These are phyloP conservation scores for Desmophyllum pertusum DNA, from an alignment of 92 coral and sea anemone species.

Conservation along the genomic window DNA sequence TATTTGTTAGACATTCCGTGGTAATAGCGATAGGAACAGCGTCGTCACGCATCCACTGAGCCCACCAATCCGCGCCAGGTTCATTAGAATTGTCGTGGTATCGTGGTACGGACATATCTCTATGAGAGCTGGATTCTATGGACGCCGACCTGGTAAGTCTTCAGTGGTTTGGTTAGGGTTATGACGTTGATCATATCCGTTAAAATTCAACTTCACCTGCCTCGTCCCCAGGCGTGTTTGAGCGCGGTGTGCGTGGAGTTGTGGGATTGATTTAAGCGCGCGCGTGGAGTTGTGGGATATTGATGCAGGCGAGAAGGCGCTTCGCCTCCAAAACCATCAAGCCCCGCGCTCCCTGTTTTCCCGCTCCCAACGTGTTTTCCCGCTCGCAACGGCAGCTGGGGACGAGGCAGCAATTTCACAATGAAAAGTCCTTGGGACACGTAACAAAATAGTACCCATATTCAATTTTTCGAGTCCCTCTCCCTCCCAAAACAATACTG, in stretches of 20 bases:
- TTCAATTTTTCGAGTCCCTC: too few relatives aligned
- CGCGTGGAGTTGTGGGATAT: too few relatives aligned
- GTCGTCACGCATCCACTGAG: slow-evolving; percentile 58
- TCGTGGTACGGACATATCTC: slow-evolving; percentile 66
- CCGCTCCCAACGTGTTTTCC: too few relatives aligned
- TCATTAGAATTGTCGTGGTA: slow-evolving; percentile 55
- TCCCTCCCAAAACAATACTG: too few relatives aligned
- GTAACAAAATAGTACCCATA: too few relatives aligned
- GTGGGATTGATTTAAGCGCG: too few relatives aligned
- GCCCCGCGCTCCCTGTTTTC: too few relatives aligned
- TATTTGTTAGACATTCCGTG: slow-evolving; percentile 53
- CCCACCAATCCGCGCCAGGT: slow-evolving; percentile 65
- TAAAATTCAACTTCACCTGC: background rate
- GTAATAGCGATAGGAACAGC: slow-evolving; percentile 66
- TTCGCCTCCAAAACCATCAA: too few relatives aligned
- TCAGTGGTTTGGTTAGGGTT: background rate
- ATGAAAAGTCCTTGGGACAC: too few relatives aligned
- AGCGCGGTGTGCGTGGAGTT: background rate
- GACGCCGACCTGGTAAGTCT: slow-evolving; percentile 63
- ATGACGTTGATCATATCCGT: background rate
- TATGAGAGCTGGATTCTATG: slow-evolving; percentile 73
- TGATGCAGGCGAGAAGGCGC: too few relatives aligned
- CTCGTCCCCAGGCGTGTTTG: background rate
- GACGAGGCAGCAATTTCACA: too few relatives aligned
- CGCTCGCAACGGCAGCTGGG: too few relatives aligned